Conservation (phyloP, 2,888 invertebrate species). For the Coenonympha glycerion region DNA sequence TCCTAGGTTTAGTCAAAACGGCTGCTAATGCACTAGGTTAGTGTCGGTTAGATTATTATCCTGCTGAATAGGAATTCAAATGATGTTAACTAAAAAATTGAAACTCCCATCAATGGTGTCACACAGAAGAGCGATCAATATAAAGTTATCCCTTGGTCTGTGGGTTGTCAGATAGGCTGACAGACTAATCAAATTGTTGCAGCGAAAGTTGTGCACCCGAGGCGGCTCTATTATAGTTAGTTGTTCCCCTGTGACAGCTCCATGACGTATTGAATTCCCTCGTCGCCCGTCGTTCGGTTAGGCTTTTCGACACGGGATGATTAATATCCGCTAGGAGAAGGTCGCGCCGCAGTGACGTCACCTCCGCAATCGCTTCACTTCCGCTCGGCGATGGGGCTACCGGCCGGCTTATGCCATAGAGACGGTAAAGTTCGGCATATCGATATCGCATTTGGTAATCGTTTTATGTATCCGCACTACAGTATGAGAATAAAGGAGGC, state of each 20-base stretch:
- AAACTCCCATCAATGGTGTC: no score
- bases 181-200: background rate
- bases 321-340: conserved; percentile 71
- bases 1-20: no score
- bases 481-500: no score
- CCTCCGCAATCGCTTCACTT: conserved; percentile 57
- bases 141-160: no score
- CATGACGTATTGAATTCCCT: conserved; percentile 16
- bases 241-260: background rate
- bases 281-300: conserved; percentile 6
- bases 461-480: background rate
- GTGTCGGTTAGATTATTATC: no score
- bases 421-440: background rate
- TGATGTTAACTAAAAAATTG: no score
- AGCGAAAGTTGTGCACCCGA: background rate
- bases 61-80: no score
- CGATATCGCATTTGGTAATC: background rate
- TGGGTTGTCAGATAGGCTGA: no score
- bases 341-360: conserved; percentile 68
- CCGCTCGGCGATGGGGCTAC: conserved; percentile 47
- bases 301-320: conserved; percentile 52
- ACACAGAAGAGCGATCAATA: no score
- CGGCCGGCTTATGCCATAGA: conserved; percentile 16
- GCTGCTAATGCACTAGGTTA: no score
- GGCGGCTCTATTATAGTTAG: background rate